These are phyloP conservation scores for Struthio camelus DNA, from an alignment of 2,113 vertebrate genomes.

Conservation along the genomic window DNA sequence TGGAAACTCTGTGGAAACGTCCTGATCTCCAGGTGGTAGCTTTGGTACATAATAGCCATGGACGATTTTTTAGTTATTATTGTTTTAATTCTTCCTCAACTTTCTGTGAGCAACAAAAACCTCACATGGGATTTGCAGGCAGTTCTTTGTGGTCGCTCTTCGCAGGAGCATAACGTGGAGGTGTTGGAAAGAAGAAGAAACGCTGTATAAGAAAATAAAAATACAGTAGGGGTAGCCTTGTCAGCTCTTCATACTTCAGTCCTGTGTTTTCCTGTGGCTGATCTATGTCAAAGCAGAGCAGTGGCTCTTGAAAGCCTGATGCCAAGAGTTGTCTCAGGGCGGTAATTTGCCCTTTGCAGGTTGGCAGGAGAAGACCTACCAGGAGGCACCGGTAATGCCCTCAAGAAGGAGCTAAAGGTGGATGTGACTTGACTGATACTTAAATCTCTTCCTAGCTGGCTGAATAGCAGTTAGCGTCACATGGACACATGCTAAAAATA, in stretches of 20 bases:
- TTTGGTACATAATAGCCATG: background rate
- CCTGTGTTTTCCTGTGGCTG: background rate
- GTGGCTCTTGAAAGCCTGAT: background rate
- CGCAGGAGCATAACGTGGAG: background rate
- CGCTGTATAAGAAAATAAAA: background rate
- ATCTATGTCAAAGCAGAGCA: background rate
- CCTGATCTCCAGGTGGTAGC: background rate
- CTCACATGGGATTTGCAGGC: background rate
- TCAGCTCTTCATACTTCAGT: background rate
- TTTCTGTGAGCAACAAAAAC: background rate
- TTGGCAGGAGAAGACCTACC: background rate
- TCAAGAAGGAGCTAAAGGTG: background rate
- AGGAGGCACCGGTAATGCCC: background rate
- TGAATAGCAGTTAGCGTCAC: background rate
- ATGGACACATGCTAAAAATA: constrained; percentile 41
- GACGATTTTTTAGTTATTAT: background rate
- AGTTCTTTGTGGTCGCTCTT: background rate
- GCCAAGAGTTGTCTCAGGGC: background rate
- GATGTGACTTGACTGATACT: background rate
- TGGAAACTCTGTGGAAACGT: background rate
- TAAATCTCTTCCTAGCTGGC: background rate
- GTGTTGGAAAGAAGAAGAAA: background rate
- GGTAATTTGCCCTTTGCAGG: background rate
- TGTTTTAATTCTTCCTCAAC: background rate
- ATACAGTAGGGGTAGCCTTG: background rate